Conservation (phyloP, 1,140 invertebrate genomes). For the Drosophila orosa region DNA sequence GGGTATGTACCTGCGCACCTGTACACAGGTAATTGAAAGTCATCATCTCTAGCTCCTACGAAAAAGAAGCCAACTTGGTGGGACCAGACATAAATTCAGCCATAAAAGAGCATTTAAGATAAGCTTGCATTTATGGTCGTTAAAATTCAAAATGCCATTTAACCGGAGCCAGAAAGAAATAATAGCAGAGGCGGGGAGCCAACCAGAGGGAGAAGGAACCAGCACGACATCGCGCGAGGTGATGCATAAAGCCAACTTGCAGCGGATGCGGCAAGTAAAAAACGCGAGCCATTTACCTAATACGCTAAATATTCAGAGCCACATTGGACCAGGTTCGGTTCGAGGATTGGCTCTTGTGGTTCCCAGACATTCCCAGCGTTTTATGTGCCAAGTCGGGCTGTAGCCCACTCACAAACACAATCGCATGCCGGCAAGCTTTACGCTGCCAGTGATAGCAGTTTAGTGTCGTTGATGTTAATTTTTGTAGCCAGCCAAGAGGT, state of each 20-base stretch:
- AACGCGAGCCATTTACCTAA: slow-evolving; percentile 78
- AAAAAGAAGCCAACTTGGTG: slow-evolving; percentile 24
- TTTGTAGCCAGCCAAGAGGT: slow-evolving; percentile 47
- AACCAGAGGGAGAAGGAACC: slow-evolving; percentile 9
- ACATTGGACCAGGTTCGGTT: slow-evolving; percentile 53
- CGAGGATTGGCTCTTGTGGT: slow-evolving; percentile 7
- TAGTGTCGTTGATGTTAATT: slow-evolving; percentile 78
- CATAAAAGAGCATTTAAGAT: slow-evolving; percentile 83
- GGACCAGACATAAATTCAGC: slow-evolving; percentile 71
- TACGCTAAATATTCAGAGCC: slow-evolving; percentile 82
- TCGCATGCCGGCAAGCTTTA: slow-evolving; percentile 28
- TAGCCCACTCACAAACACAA: slow-evolving; percentile 16
- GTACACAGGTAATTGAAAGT: slow-evolving; percentile 63
- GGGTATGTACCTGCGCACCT: slow-evolving; percentile 18
- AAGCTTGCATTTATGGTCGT: slow-evolving; percentile 82
- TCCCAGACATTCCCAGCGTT: slow-evolving; percentile 56
- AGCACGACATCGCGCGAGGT: slow-evolving; percentile 43
- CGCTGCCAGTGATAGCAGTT: slow-evolving; percentile 68
- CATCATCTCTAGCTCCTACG: slow-evolving; percentile 53
- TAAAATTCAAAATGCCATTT: slow-evolving; percentile 82
- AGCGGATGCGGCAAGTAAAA: slow-evolving; percentile 79
- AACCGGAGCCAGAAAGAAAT: slow-evolving; percentile 41
- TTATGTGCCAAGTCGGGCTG: slow-evolving; percentile 42
- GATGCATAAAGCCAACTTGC: slow-evolving; percentile 52
- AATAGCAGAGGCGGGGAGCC: slow-evolving; percentile 16